These are phyloP conservation scores for Lasioglossum pauxillum DNA, from an alignment of 2,888 invertebrate species.

Conservation along the genomic window DNA sequence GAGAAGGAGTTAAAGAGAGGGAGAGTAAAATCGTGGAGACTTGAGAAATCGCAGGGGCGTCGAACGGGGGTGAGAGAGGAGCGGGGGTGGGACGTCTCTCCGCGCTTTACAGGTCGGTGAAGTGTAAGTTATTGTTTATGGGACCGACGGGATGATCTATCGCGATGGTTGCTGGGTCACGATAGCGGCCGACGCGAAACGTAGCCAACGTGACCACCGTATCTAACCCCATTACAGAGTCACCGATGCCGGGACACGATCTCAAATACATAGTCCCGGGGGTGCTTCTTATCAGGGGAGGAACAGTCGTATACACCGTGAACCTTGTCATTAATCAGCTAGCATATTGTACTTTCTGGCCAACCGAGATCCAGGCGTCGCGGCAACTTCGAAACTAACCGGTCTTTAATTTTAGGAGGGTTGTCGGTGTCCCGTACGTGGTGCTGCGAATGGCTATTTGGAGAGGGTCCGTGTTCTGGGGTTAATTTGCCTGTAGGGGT, in stretches of 20 bases:
- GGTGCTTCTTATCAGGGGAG: slow-evolving; percentile 76
- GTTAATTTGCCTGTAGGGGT: background rate
- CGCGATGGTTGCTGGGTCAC: slow-evolving; percentile 77
- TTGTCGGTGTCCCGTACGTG: background rate
- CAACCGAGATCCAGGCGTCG: slow-evolving; percentile 5
- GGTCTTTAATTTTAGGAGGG: slow-evolving; percentile 27
- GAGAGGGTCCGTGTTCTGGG: background rate
- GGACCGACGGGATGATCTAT: slow-evolving; percentile 80
- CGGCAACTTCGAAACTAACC: slow-evolving; percentile 23
- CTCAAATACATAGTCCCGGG: slow-evolving; percentile 75
- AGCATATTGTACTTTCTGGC: slow-evolving; percentile 57
- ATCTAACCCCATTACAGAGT: slow-evolving; percentile 81
- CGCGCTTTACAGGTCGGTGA: slow-evolving; percentile 63
- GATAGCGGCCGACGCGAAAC: slow-evolving; percentile 75
- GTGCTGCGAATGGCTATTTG: background rate
- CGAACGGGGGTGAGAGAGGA: background rate
- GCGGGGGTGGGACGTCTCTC: slow-evolving; percentile 33
- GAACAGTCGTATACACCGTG: slow-evolving; percentile 76
- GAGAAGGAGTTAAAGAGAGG: background rate
- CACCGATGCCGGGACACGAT: slow-evolving; percentile 82
- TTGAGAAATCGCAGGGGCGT: slow-evolving; percentile 19
- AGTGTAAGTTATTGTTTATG: slow-evolving; percentile 83
- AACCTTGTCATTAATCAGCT: slow-evolving; percentile 75
- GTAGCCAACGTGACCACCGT: slow-evolving; percentile 59
- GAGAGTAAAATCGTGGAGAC: background rate